Conservation (phyloP, 2,797 vertebrate genomes). For the Arnoldichthys spilopterus region DNA sequence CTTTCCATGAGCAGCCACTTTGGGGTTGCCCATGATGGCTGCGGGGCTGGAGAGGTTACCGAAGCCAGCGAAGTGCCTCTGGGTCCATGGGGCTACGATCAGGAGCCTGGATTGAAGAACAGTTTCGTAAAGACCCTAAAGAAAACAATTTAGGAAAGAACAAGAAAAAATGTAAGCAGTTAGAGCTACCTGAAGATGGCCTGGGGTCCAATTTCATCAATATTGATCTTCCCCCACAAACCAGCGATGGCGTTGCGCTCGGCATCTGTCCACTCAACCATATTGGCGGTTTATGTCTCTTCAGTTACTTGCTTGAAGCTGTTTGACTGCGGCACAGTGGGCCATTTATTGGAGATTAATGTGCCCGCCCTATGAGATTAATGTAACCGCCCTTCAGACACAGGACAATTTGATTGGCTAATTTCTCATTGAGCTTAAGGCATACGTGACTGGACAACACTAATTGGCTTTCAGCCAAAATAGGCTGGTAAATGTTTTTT, state of each 20-base stretch:
- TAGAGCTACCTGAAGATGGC: conserved; percentile 69
- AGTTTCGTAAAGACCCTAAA: background rate
- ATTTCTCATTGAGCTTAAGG: background rate
- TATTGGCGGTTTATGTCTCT: conserved; percentile 59
- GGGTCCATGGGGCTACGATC: conserved; percentile 81
- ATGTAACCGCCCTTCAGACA: conserved; percentile 40
- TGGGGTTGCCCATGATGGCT: conserved; percentile 72
- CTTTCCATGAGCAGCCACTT: too few species aligned
- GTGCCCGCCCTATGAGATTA: conserved; percentile 40
- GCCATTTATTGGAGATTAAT: conserved; percentile 42
- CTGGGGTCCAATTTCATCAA: conserved; percentile 65
- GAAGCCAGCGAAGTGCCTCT: conserved; percentile 77
- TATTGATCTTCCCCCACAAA: conserved; percentile 73
- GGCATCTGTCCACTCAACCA: conserved; percentile 77
- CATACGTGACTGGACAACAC: background rate
- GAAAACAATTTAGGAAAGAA: background rate
- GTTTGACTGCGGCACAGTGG: conserved; percentile 8
- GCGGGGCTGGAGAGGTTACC: conserved; percentile 75
- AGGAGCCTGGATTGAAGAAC: conserved; percentile 74
- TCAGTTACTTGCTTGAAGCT: conserved; percentile 21
- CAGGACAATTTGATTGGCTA: conserved; percentile 7
- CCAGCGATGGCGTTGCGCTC: conserved; percentile 68
- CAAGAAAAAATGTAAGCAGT: background rate
- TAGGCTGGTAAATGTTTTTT: too few species aligned
- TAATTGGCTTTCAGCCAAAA: conserved; percentile 21